Evolutionary conservation across 2,797 vertebrate genomes (phyloP).

Genomic region (Typhlichthys subterraneus): DNA sequence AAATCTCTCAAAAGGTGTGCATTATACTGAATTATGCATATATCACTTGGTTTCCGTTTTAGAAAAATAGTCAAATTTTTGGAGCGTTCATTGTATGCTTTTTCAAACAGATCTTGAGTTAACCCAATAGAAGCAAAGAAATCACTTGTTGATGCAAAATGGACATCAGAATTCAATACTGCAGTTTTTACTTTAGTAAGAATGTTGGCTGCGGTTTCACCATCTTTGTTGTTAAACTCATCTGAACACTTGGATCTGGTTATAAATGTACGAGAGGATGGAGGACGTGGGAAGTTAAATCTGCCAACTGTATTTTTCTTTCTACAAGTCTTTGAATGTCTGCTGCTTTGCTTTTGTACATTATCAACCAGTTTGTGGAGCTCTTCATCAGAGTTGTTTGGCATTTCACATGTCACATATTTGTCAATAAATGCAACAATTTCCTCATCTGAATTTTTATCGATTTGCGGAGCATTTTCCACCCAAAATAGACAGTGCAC

Average conservation of each 20-base stretch:
- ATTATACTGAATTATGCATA: not conserved
- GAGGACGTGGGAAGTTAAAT: conserved; percentile 31
- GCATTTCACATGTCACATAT: conserved; percentile 25
- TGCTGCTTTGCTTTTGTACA: conserved; percentile 24
- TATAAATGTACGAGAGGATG: conserved; percentile 17
- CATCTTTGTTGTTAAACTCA: not conserved
- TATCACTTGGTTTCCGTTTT: not conserved
- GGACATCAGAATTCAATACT: not conserved
- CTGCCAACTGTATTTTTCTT: conserved; percentile 19
- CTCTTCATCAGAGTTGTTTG: conserved; percentile 7
- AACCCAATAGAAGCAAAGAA: conserved; percentile 1
- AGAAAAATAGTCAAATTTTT: not conserved
- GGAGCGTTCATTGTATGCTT: not conserved
- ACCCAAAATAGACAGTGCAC: conserved; percentile 23
- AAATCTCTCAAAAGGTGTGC: not conserved
- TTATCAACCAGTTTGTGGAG: conserved; percentile 18
- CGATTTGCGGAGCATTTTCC: not conserved
- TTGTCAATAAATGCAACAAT: conserved; percentile 8
- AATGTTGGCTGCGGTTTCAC: not conserved
- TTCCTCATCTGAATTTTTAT: not conserved
- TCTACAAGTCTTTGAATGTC: conserved; percentile 23
- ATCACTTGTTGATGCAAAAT: not conserved
- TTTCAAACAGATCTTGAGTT: not conserved
- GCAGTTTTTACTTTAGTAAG: not conserved
- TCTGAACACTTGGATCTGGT: not conserved